Conservation (phyloP, 2,113 vertebrate species). For the Sander lucioperca region DNA sequence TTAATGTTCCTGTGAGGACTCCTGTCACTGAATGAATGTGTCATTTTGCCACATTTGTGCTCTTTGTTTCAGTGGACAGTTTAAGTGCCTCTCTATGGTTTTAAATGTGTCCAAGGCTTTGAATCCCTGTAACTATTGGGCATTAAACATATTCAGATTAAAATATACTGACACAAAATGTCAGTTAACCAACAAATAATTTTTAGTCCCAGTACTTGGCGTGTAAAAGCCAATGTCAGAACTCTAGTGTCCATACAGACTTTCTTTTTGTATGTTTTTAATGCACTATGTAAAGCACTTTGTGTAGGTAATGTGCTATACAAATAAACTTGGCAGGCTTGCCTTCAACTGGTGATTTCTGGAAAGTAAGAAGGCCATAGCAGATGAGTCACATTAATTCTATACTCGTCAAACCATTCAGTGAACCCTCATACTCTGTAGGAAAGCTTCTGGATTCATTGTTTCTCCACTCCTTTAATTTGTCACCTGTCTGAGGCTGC, state of each 20-base stretch:
- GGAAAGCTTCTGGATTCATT: neutral
- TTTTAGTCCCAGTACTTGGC: conserved; percentile 1
- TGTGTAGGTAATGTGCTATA: neutral
- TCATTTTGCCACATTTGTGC: neutral
- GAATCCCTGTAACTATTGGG: neutral
- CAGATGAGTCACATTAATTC: neutral
- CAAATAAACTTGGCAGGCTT: neutral
- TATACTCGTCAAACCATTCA: neutral
- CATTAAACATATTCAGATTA: neutral
- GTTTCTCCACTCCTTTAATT: neutral
- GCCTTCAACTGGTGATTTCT: too few species aligned
- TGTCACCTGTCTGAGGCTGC: neutral
- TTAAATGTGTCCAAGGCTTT: conserved; percentile 25
- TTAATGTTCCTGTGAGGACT: conserved; percentile 24
- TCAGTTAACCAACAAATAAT: neutral
- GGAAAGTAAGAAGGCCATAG: neutral
- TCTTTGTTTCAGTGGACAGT: conserved; percentile 49
- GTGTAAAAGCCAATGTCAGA: too few species aligned
- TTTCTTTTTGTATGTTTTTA: too few species aligned
- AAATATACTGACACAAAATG: conserved; percentile 3
- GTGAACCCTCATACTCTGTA: neutral
- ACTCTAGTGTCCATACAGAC: too few species aligned
- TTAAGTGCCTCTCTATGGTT: conserved; percentile 57
- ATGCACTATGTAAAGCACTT: too few species aligned
- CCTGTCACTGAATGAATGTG: neutral